phyloP scores from a whole-genome alignment of 2,113 vertebrate genomes.

The Phalacrocorax pelagicus region DNA sequence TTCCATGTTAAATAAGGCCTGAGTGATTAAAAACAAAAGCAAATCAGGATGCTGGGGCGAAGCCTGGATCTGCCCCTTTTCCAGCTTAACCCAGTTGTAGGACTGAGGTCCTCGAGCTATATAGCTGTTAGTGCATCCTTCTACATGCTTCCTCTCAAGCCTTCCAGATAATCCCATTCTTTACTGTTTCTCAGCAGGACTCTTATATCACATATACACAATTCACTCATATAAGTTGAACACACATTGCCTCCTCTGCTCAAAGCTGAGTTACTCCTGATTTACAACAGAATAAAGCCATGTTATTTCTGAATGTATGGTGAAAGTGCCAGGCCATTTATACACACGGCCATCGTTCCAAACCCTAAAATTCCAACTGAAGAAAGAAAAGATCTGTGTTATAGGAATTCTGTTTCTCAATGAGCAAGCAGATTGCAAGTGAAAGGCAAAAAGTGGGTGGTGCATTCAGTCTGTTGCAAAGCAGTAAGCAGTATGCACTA shows the following conservation, averaged over 20 bases:
- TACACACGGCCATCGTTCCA: background rate
- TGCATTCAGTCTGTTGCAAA: background rate
- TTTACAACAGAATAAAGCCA: background rate
- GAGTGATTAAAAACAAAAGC: background rate
- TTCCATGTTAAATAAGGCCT: background rate
- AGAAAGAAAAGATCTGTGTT: background rate
- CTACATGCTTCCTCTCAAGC: background rate
- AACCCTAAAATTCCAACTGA: background rate
- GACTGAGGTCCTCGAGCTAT: background rate
- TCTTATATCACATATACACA: background rate
- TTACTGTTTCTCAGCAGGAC: background rate
- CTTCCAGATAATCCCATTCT: background rate
- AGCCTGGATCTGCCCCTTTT: background rate
- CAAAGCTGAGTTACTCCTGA: background rate
- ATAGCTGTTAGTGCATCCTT: background rate
- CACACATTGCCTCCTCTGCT: background rate
- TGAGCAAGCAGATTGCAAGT: background rate
- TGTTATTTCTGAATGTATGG: background rate
- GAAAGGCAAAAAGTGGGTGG: background rate
- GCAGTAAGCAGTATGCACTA: background rate
- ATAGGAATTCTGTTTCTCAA: background rate
- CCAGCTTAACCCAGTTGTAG: background rate
- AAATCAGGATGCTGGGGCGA: background rate
- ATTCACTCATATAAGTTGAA: background rate
- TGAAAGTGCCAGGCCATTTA: background rate